Base-by-base conservation (phyloP, 2,797 vertebrate genomes). In the Mus spretus region DNA sequence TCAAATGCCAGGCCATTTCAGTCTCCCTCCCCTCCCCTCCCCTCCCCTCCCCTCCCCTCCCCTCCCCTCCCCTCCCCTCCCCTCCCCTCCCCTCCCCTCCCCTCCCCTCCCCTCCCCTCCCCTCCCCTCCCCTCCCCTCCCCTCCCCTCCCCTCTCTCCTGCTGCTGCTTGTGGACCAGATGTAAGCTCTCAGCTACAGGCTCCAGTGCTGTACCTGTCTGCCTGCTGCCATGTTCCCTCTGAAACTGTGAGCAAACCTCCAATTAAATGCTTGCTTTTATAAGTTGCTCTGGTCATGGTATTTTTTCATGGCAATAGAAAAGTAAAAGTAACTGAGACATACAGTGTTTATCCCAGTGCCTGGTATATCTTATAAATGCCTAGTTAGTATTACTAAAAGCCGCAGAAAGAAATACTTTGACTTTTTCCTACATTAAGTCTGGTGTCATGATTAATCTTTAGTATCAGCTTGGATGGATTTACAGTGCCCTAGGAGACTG, bases 391-490 rank as follows among this genome's bases (percentile, higher is more conserved):
- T 77, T 89, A 89, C 8, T 86, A 67, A 96, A 78, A 61, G 61
- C 84, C 28, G 13, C 2, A 67, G 74, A 70, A 93, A 91, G 31
- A 83, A 44, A 63, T 61, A 11, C 5, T 55, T 65, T 40, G 65
- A 94, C 55, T 65, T 82, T 57, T 84, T 50, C 57, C 77, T 37
- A 67, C 40, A 70, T 83, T 75, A 94, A 89, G 10, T 75, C 50
- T 67, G 24, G 3, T 93, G 59, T 9, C 1, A 70, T 53, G 28
- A 44, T 47, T 67, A 47, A 34, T 31, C 83, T 67, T 67, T 17
- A 50, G 4, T 85, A 44, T 50, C 83, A 67, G 13, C 61, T n/a
- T 24, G 44, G 50, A 44, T 50, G 63, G 31, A 86, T 50, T 86
- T 34, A 47, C 7, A 47, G 82, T 47, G 26, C 4, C 5, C 61